Evolutionary conservation across 2,888 invertebrate genomes (phyloP).

Genomic region (Limnephilus auricula): DNA sequence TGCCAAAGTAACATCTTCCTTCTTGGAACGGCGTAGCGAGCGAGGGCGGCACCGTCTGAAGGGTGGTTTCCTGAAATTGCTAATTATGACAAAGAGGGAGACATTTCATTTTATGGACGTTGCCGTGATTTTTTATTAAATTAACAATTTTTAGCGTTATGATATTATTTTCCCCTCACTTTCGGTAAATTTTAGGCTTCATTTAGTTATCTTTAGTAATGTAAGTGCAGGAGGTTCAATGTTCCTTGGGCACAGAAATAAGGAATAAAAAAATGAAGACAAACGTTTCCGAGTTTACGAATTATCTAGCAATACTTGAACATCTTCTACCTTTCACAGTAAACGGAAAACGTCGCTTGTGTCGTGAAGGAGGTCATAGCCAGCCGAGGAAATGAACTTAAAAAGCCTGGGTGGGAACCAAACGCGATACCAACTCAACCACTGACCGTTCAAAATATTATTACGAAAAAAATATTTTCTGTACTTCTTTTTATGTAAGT

Average conservation of each 20-base stretch:
- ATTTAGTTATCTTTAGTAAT: background rate
- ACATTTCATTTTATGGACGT: constrained; percentile 53
- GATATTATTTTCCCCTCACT: constrained; percentile 18
- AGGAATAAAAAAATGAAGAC: no score
- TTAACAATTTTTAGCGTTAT: constrained; percentile 50
- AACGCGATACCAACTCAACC: no score
- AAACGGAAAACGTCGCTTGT: no score
- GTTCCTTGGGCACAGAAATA: background rate
- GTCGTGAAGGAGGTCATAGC: no score
- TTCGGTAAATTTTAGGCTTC: constrained; percentile 10
- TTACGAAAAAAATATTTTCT: no score
- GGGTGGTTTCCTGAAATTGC: constrained; percentile 50
- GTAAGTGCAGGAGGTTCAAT: background rate
- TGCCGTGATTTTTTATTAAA: constrained; percentile 53
- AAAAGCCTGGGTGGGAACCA: no score
- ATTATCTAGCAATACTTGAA: no score
- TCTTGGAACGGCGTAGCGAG: constrained; percentile 5
- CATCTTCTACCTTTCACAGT: no score
- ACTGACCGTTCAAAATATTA: no score
- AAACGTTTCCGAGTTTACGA: no score
- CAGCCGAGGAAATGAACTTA: no score
- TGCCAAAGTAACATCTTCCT: constrained; percentile 24
- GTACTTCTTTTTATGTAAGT: no score
- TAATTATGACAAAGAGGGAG: constrained; percentile 60
- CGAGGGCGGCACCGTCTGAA: background rate